phyloP scores from a whole-genome alignment of 2,888 invertebrate species.

The Auanema freiburgensis region DNA sequence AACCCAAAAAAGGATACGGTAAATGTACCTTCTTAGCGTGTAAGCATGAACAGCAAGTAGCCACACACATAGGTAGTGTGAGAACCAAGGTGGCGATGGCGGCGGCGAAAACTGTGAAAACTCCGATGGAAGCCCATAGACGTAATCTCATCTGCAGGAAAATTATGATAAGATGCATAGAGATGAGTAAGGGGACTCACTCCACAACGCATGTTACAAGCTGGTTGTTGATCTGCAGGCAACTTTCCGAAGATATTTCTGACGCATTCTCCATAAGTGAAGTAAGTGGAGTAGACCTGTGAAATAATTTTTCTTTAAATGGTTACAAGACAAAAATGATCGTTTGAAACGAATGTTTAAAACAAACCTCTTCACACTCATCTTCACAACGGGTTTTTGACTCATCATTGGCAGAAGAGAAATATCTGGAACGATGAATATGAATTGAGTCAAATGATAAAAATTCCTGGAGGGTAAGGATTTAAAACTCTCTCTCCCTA shows the following conservation, averaged over 20 bases:
- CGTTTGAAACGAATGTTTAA: not conserved
- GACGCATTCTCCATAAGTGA: slow-evolving; percentile 61
- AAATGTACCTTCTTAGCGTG: slow-evolving; percentile 59
- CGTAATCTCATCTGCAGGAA: slow-evolving; percentile 48
- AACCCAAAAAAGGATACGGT: too few relatives aligned
- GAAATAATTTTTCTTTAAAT: slow-evolving; percentile 9
- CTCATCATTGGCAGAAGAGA: slow-evolving; percentile 57
- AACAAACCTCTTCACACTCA: slow-evolving; percentile 59
- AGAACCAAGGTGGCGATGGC: slow-evolving; percentile 57
- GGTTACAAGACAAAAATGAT: slow-evolving; percentile 7
- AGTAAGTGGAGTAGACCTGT: slow-evolving; percentile 57
- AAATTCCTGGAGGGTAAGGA: slow-evolving; percentile 14
- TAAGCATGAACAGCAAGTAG: slow-evolving; percentile 60
- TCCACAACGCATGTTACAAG: slow-evolving; percentile 55
- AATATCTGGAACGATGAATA: slow-evolving; percentile 48
- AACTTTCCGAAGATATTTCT: slow-evolving; percentile 51
- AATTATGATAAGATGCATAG: not conserved
- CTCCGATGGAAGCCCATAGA: slow-evolving; percentile 58
- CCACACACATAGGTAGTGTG: slow-evolving; percentile 60
- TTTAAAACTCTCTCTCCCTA: not conserved
- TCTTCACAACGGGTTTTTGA: slow-evolving; percentile 60
- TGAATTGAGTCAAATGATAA: not conserved
- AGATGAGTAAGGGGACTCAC: slow-evolving; percentile 21
- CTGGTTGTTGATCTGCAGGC: slow-evolving; percentile 47
- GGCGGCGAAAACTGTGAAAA: slow-evolving; percentile 54